Base-by-base conservation (phyloP, 2,888 invertebrate genomes). In the Caenorhabditis drosophilae region DNA sequence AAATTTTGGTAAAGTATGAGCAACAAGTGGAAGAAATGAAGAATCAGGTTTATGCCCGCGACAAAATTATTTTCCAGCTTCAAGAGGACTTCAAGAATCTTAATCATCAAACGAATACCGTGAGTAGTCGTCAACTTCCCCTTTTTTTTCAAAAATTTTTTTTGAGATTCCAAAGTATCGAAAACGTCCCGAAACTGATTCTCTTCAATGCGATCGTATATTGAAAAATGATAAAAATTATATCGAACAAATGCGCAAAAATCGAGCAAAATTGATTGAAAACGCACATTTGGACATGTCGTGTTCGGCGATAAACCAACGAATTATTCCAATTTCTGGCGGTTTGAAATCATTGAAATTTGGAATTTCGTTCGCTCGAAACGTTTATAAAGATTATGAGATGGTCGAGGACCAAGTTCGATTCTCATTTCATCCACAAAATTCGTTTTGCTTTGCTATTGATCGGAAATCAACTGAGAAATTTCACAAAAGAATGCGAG, bases 341-440 rank as follows among this genome's bases (percentile, higher is more conserved):
- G 16, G 22, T 4, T 18, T 45, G 31, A 12, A 12, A 12, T 12
- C 23, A 2, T 20, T 52, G 22, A 7, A 18, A 12, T 47, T 48
- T 22, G 68, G 68, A 15, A 52, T 69, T 1, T 68, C 71, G 7
- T 72, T 72, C 23, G 71, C 71, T 1, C 34, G 71, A 47, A 62
- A 66, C 2, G 71, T 72, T 18, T 72, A 62, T 42, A 55, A 41
- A 25, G 66, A 69, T 53, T 72, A 72, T 42, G 59, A 68, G 35
- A 55, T 72, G 46, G 48, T 72, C 41, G 71, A 72, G 41, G 64
- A 62, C 42, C 66, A 72, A 51, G 44, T 72, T n/a, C 47, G 60
- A 42, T 48, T 59, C 45, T 56, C 55, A 0, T 72, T 59, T 26
- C 71, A 72, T 47, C 66, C 71, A 16, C 64, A 72, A 23, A 72